Evolutionary conservation across 2,888 invertebrate genomes (phyloP).

Genomic region (Lasioglossum calceatum): DNA sequence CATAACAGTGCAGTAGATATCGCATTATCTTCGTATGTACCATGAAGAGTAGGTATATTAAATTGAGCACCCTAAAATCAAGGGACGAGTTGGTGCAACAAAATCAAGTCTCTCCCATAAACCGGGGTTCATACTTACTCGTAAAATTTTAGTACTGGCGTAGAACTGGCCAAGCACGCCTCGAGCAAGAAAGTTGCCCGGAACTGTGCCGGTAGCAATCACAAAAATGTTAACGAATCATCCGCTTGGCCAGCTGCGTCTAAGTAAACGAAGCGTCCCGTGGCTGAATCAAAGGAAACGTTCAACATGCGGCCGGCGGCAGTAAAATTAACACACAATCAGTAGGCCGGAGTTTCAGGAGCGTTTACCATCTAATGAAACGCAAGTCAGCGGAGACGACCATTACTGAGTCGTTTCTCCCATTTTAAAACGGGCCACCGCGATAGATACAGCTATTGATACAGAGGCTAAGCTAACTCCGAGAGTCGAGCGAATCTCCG

Average conservation of each 20-base stretch:
- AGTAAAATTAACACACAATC: slow-evolving; percentile 36
- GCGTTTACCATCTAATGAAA: slow-evolving; percentile 60
- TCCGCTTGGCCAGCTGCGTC: neutral
- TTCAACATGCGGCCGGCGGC: slow-evolving; percentile 6
- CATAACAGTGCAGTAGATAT: neutral
- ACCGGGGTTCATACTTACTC: neutral
- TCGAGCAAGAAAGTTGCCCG: neutral
- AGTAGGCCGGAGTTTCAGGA: slow-evolving; percentile 27
- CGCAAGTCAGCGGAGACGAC: slow-evolving; percentile 35
- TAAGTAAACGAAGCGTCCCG: neutral
- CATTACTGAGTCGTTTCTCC: slow-evolving; percentile 8
- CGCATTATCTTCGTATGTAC: neutral
- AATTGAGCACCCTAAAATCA: neutral
- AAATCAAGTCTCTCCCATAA: neutral
- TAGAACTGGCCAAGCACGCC: neutral
- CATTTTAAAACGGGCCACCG: slow-evolving; percentile 32
- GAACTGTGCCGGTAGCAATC: neutral
- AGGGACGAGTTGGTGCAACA: neutral
- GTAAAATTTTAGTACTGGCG: neutral
- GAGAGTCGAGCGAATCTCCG: neutral
- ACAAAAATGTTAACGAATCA: slow-evolving; percentile 5
- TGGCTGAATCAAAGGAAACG: neutral
- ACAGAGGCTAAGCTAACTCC: slow-evolving; percentile 8
- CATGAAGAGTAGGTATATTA: neutral
- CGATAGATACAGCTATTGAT: slow-evolving; percentile 38